Evolutionary conservation across 1,140 invertebrate genomes (phyloP), one percentile per base, ranked within the genome.

Genomic region (Drosophila orosa): DNA sequence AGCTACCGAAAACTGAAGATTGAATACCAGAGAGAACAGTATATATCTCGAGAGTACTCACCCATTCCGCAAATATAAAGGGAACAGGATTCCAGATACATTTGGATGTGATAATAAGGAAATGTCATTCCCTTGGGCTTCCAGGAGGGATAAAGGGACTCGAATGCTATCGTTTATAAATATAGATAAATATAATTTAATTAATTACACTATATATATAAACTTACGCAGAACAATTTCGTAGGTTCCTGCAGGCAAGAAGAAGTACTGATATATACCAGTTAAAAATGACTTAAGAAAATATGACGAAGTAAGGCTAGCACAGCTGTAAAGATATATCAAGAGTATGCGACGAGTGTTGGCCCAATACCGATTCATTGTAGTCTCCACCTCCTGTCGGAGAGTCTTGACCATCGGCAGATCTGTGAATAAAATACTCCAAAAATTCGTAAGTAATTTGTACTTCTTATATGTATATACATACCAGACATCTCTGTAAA

Each of bases 31-130:
- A 9, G 6, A 31, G 10, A 10, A 8, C 0, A 8, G n/a, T 10
- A 6, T 17, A 3, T 5, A 25, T 55, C 4, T 31, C 8, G 4
- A 2, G 15, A 2, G 2, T 3, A 74, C 80, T 52, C 42, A 91
- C 90, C 67, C 77, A 91, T 91, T 57, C 80, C 90, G n/a, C 85
- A 82, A 12, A 90, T 63, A 27, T 78, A 91, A 0, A 81, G 42
- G 0, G 83, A 69, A 15, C 72, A 75, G 69, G 40, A 33, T 22
- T 78, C 74, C 4, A 90, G 35, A 8, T 73, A 75, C 61, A 91
- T 69, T 55, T 89, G 76, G 7, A 91, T 57, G 8, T 80, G 37
- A 39, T 79, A 91, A 54, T 91, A 91, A 19, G 90, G 90, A 72
- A 84, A 91, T 1, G 62, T 29, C 37, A 91, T 66, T 10, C 90